These are phyloP conservation scores for Sthenelais limicola DNA, from an alignment of 2,888 invertebrate genomes.

Conservation along the genomic window DNA sequence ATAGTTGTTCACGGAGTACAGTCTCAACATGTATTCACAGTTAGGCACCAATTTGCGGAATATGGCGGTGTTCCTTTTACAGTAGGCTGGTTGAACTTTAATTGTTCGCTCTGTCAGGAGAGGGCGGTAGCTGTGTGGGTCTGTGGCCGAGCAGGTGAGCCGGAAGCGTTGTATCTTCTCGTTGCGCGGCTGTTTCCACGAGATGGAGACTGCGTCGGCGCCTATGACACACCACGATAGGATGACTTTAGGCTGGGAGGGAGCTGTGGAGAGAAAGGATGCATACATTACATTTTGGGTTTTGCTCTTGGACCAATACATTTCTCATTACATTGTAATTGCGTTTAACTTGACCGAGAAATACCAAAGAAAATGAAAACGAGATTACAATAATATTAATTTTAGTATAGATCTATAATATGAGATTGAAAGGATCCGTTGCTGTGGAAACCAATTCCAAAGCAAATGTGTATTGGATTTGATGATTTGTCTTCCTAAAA, in stretches of 20 bases:
- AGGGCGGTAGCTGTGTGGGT: background rate
- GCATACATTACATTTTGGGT: background rate
- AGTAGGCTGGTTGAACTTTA: background rate
- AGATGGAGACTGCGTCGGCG: background rate
- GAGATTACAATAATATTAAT: too few species aligned
- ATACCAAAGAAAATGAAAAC: too few species aligned
- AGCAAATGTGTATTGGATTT: too few species aligned
- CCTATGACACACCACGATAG: slow-evolving; percentile 30
- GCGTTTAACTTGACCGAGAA: too few species aligned
- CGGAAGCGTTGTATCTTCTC: slow-evolving; percentile 17
- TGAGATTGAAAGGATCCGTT: too few species aligned
- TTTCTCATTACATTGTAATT: too few species aligned
- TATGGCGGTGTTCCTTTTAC: slow-evolving; percentile 9
- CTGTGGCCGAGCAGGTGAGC: slow-evolving; percentile 12
- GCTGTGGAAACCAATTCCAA: too few species aligned
- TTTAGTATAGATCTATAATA: too few species aligned
- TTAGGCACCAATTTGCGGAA: slow-evolving; percentile 5
- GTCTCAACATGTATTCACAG: background rate
- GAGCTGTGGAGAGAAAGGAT: slow-evolving; percentile 4
- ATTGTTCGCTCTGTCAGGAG: background rate
- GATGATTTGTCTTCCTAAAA: too few species aligned
- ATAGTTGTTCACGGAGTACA: background rate
- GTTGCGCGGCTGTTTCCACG: slow-evolving; percentile 28
- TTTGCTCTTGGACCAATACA: background rate
- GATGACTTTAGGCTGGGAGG: slow-evolving; percentile 9